phyloP scores from a whole-genome alignment of 2,888 invertebrate genomes.

The Chrysodeixis includens region DNA sequence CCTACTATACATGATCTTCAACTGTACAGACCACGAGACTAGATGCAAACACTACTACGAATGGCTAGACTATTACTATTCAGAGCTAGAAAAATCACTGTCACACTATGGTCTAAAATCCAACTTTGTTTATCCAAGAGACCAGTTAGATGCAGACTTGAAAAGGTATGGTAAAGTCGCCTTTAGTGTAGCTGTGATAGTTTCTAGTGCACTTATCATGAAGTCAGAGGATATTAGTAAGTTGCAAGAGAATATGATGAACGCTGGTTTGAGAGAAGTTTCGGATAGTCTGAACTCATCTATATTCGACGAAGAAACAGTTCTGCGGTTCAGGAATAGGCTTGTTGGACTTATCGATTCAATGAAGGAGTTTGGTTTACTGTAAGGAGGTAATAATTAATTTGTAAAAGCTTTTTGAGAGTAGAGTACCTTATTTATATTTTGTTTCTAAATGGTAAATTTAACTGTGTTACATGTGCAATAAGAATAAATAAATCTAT shows the following conservation, averaged over 20 bases:
- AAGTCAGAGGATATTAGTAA: constrained; percentile 55
- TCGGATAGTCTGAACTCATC: constrained; percentile 13
- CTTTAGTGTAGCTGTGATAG: constrained; percentile 48
- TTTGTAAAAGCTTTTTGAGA: too few relatives aligned
- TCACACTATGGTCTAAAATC: constrained; percentile 56
- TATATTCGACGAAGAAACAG: constrained; percentile 39
- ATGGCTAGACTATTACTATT: constrained; percentile 64
- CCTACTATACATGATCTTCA: constrained; percentile 65
- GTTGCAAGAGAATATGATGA: constrained; percentile 33
- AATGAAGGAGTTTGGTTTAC: constrained; percentile 53
- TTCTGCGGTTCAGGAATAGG: constrained; percentile 42
- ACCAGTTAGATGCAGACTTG: constrained; percentile 61
- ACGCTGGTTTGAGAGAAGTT: not conserved
- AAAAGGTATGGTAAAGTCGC: constrained; percentile 57
- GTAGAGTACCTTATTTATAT: too few relatives aligned
- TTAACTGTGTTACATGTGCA: too few relatives aligned
- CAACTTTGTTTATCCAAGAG: constrained; percentile 56
- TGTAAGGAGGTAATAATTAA: constrained; percentile 17
- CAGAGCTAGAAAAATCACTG: constrained; percentile 55
- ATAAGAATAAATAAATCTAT: too few relatives aligned
- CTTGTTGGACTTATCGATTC: constrained; percentile 61
- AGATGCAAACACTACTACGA: constrained; percentile 58
- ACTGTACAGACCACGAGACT: constrained; percentile 64
- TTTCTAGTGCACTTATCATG: constrained; percentile 45
- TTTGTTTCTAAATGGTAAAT: too few relatives aligned